phyloP scores from a whole-genome alignment of 2,113 vertebrate genomes.

The Vanacampus margaritifer region DNA sequence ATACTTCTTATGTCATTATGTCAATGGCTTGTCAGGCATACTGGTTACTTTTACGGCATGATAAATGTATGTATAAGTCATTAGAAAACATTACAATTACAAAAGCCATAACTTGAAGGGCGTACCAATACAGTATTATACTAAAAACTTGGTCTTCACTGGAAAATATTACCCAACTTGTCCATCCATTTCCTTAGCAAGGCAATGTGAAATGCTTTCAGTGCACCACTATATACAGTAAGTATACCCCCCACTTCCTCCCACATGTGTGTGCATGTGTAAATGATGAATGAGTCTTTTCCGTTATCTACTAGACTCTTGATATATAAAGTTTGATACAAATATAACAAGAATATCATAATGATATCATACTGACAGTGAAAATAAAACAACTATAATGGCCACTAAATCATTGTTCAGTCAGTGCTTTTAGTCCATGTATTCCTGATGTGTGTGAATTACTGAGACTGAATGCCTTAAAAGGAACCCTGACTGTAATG shows the following conservation, averaged over 20 bases:
- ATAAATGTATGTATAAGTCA: not conserved
- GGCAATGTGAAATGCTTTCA: conserved; percentile 64
- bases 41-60: not conserved
- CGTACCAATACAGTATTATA: conserved; percentile 54
- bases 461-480: conserved; percentile 27
- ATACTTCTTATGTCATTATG: not conserved
- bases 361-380: conserved; percentile 34
- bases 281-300: not conserved
- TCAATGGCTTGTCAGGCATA: not conserved
- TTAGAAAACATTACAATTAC: conserved; percentile 6
- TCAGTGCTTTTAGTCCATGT: conserved; percentile 66
- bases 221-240: conserved; percentile 60
- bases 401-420: conserved; percentile 44
- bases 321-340: conserved; percentile 45
- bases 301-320: conserved; percentile 25
- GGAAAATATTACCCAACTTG: conserved; percentile 45
- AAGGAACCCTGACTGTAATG: too few relatives aligned
- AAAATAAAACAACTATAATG: conserved; percentile 25
- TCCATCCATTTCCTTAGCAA: conserved; percentile 48
- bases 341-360: conserved; percentile 54
- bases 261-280: not conserved
- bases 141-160: conserved; percentile 53
- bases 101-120: conserved; percentile 63
- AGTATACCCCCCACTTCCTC: too few relatives aligned
- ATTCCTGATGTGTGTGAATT: conserved; percentile 51